phyloP scores from a whole-genome alignment of 37 sponge, comb jelly and placozoan species.

The Ianthella basta region DNA sequence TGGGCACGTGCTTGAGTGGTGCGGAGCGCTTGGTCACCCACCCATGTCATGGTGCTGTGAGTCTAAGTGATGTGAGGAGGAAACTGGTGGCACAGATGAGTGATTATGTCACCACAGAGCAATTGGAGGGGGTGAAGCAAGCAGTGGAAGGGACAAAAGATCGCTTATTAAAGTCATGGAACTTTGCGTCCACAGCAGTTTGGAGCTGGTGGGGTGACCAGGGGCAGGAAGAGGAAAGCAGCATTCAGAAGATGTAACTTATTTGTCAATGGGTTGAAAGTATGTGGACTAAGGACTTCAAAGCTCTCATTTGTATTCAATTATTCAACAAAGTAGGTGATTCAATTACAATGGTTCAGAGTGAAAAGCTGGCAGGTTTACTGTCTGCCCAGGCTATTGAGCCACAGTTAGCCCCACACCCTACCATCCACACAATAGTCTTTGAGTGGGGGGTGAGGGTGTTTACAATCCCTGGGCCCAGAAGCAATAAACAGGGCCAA shows the following conservation, averaged over 20 bases:
- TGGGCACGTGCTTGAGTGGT: not conserved
- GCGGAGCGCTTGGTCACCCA: conserved; percentile 15
- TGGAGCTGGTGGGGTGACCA: conserved; percentile 19
- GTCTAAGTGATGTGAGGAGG: conserved; percentile 51
- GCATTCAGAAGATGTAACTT: too few relatives aligned
- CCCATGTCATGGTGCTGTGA: conserved; percentile 44
- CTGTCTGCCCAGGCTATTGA: too few relatives aligned
- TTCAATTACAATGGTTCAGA: too few relatives aligned
- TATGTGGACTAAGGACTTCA: too few relatives aligned
- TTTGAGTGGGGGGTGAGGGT: too few relatives aligned
- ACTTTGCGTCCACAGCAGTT: not conserved
- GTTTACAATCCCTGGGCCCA: not conserved
- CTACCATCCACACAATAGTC: too few relatives aligned
- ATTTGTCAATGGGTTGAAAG: too few relatives aligned
- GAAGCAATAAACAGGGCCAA: conserved; percentile 20
- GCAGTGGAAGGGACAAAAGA: not conserved
- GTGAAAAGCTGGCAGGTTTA: too few relatives aligned
- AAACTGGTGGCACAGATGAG: conserved; percentile 54
- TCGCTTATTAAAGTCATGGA: not conserved
- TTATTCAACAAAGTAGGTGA: too few relatives aligned
- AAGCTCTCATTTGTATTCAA: too few relatives aligned
- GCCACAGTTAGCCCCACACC: too few relatives aligned
- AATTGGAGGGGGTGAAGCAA: not conserved
- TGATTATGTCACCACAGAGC: conserved; percentile 34
- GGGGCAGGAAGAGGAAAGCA: too few relatives aligned